These are phyloP conservation scores for Pedetes capensis DNA, from an alignment of 2,113 vertebrate species.

Conservation along the genomic window DNA sequence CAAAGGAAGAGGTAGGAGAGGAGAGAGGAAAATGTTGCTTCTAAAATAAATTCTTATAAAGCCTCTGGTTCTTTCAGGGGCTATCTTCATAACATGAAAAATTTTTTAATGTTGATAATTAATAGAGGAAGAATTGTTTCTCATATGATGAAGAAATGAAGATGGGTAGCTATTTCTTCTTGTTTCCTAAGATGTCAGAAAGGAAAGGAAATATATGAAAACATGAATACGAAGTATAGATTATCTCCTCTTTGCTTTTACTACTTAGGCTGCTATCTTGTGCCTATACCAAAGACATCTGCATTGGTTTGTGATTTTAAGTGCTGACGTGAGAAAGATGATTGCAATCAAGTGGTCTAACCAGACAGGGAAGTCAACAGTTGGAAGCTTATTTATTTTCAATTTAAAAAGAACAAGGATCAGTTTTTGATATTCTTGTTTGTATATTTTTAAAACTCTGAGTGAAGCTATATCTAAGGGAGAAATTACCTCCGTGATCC, in stretches of 20 bases:
- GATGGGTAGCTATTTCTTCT: background rate
- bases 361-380: background rate
- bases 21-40: background rate
- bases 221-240: background rate
- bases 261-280: background rate
- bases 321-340: background rate
- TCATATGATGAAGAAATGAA: background rate
- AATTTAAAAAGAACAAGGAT: conserved; percentile 27
- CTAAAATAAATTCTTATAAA: background rate
- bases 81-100: background rate
- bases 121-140: too few species aligned
- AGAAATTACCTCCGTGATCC: conserved; percentile 41
- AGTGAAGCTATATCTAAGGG: background rate
- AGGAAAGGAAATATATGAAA: background rate
- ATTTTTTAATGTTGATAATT: background rate
- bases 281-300: background rate
- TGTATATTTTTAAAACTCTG: conserved; percentile 20
- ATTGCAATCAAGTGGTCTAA: background rate
- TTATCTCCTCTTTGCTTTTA: background rate
- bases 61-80: background rate
- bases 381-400: conserved; percentile 28
- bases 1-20: background rate
- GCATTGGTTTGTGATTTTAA: background rate
- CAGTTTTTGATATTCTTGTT: conserved; percentile 16
- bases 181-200: background rate